Percentiles rank a stretch among this genome's conserved stretches.
Evolutionary conservation across 2,888 invertebrate species (phyloP).

Genomic region (Trissolcus japonicus): DNA sequence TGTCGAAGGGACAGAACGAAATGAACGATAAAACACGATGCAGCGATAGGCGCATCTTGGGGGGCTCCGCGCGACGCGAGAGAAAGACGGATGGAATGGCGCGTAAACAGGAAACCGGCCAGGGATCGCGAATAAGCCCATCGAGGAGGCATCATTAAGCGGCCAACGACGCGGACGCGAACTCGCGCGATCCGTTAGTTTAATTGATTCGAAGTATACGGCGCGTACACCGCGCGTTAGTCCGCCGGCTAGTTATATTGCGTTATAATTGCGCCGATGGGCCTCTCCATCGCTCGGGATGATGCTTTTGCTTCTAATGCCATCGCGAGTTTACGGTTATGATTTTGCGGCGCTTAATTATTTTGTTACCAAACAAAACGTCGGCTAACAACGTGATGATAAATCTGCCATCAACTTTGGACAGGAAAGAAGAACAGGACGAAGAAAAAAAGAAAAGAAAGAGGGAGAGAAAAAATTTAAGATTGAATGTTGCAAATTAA

Average conservation of each 20-base stretch:
- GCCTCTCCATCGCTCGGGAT: slow-evolving; percentile 19
- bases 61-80: slow-evolving; percentile 40
- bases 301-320: slow-evolving; percentile 43
- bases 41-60: slow-evolving; percentile 41
- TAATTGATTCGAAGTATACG: slow-evolving; percentile 57
- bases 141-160: slow-evolving; percentile 55
- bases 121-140: slow-evolving; percentile 55
- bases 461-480: background rate
- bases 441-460: background rate
- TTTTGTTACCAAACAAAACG: slow-evolving; percentile 28
- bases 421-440: background rate
- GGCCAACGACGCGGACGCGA: slow-evolving; percentile 47
- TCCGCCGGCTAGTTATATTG: slow-evolving; percentile 46
- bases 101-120: slow-evolving; percentile 53
- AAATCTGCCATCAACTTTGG: slow-evolving; percentile 2
- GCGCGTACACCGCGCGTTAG: slow-evolving; percentile 36
- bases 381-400: slow-evolving; percentile 7
- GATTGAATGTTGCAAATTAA: too few relatives aligned
- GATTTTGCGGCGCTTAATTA: slow-evolving; percentile 48
- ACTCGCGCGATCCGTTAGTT: slow-evolving; percentile 56
- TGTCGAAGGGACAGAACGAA: slow-evolving; percentile 15
- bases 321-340: slow-evolving; percentile 42
- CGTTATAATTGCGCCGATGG: slow-evolving; percentile 49
- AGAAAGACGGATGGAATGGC: slow-evolving; percentile 51
- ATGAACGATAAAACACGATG: slow-evolving; percentile 26